Conservation (phyloP, 2,888 invertebrate genomes). For the Heliconius ismenius region DNA sequence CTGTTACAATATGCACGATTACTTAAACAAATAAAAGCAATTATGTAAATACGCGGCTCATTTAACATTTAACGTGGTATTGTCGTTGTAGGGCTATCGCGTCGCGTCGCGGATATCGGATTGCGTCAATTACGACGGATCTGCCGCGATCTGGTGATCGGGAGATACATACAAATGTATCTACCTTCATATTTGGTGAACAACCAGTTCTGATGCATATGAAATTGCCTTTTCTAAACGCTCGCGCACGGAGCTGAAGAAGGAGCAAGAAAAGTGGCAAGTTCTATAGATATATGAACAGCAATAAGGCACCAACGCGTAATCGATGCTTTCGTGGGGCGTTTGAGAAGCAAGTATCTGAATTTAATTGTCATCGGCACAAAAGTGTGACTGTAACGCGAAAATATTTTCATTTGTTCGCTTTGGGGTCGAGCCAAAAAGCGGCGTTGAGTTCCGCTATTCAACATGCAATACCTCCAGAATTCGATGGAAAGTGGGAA, state of each 20-base stretch:
- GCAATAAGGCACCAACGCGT: background rate
- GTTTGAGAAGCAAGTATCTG: background rate
- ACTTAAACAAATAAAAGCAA: constrained; percentile 57
- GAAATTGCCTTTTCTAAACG: constrained; percentile 29
- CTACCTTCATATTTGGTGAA: constrained; percentile 62
- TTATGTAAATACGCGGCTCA: constrained; percentile 69
- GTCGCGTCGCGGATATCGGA: constrained; percentile 73
- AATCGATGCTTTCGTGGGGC: background rate
- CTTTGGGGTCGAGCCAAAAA: no score
- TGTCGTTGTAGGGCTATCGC: constrained; percentile 74
- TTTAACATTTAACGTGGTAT: constrained; percentile 70
- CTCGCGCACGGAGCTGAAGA: background rate
- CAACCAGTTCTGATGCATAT: constrained; percentile 41
- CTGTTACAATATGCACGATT: constrained; percentile 45
- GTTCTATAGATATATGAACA: background rate
- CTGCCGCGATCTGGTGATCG: constrained; percentile 70
- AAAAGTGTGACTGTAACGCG: no score
- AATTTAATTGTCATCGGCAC: no score
- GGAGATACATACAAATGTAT: constrained; percentile 76
- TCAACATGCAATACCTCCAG: no score
- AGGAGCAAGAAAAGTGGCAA: background rate
- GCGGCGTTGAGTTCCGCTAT: no score
- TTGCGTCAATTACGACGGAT: constrained; percentile 78
- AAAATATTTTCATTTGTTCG: no score
- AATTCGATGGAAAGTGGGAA: no score